Evolutionary conservation across 2,113 vertebrate species (phyloP).

Genomic region (Vireo altiloquus): DNA sequence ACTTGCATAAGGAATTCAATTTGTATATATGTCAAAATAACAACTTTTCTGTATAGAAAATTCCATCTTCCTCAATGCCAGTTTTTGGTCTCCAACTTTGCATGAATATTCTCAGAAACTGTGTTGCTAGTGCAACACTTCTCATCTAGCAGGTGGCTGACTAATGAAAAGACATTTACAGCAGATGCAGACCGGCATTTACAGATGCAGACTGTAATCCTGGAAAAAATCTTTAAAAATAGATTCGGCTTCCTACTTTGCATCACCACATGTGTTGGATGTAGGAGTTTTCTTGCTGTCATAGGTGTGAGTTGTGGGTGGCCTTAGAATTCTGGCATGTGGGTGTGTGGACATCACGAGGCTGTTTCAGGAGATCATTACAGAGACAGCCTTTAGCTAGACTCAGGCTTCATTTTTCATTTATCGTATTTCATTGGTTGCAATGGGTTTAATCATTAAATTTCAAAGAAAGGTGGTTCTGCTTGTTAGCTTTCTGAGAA

Average conservation of each 20-base stretch:
- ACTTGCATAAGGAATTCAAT: background rate
- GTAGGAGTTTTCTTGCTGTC: background rate
- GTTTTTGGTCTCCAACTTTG: background rate
- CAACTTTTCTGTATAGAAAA: background rate
- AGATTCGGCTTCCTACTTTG: background rate
- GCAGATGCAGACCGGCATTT: background rate
- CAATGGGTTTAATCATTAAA: background rate
- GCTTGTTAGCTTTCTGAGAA: background rate
- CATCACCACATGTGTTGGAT: background rate
- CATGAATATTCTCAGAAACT: background rate
- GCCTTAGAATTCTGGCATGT: background rate
- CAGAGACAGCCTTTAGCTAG: background rate
- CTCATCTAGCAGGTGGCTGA: constrained; percentile 27
- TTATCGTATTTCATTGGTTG: background rate
- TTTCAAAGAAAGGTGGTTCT: background rate
- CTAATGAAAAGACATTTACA: constrained; percentile 37
- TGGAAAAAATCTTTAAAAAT: constrained; percentile 28
- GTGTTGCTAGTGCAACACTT: background rate
- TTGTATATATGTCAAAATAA: background rate
- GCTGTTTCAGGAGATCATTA: background rate
- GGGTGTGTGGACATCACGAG: background rate
- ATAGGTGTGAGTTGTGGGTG: background rate
- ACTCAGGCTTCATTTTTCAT: background rate
- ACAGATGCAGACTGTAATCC: constrained; percentile 3
- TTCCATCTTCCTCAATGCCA: background rate